A percentile compares a stretch with the other conserved stretches of the same genome.
These are phyloP conservation scores for Crocodylus rhombifer DNA, from an alignment of 2,797 vertebrate species.

Conservation along the genomic window DNA sequence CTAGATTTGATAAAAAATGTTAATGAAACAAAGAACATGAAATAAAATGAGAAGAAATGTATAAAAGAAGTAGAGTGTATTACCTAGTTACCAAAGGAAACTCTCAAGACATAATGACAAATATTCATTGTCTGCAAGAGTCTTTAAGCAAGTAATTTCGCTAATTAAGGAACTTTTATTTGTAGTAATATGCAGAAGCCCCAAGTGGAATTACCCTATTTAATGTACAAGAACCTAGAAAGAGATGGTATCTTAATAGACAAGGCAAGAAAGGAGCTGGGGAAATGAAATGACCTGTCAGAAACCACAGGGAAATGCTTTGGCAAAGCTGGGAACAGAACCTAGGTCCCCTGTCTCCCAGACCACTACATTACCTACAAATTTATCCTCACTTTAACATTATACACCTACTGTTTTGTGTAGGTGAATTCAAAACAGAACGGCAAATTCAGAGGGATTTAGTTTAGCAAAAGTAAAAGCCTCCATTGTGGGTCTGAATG, in stretches of 20 bases:
- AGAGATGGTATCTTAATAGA: not conserved
- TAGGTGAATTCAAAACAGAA: not conserved
- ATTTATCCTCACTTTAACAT: not conserved
- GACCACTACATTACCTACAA: not conserved
- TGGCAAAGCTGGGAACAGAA: not conserved
- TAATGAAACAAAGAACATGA: not conserved
- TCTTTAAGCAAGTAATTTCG: not conserved
- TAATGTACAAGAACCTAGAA: not conserved
- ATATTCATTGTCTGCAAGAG: not conserved
- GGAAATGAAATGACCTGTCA: not conserved
- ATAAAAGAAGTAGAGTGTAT: accelerated
- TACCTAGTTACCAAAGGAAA: not conserved
- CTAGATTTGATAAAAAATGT: not conserved
- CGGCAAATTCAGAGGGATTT: not conserved
- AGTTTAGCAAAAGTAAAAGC: not conserved
- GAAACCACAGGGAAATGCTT: not conserved
- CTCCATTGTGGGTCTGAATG: not conserved
- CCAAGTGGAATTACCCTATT: not conserved
- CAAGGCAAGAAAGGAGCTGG: not conserved
- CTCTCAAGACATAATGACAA: accelerated
- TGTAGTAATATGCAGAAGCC: not conserved
- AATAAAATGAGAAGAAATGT: not conserved
- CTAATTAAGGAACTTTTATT: not conserved
- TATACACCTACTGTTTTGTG: accelerated
- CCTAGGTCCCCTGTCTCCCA: not conserved